Evolutionary conservation across 1,140 invertebrate genomes (phyloP), one percentile per base, ranked within the genome.

Genomic region (Orussus abietinus): DNA sequence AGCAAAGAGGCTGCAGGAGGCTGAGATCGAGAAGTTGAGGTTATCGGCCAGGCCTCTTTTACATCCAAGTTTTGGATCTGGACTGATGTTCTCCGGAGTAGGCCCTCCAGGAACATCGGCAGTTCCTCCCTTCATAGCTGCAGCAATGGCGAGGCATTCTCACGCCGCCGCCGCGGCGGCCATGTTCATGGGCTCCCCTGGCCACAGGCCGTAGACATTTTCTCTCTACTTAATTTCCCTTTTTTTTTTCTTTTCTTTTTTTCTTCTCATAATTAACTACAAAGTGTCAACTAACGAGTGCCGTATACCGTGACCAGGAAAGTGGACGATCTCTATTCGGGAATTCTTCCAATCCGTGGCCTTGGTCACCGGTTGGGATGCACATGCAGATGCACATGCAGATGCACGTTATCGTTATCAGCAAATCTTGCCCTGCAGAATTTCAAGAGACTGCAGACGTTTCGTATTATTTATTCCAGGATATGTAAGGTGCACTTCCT

Each of bases 1-100:
- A 76, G 90, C 91, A 61, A 96, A 96, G 74, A 79, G 93, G 35
- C 78, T 96, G 2, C 92, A 96, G 67, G 93, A 96, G 64, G 92
- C 92, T 26, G 93, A 96, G 78, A 83, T 93, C 55, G 90, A 92
- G 70, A 91, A 91, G 68, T 68, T 90, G 48, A 85, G 88, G 72
- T 83, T 90, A 80, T 86, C 87, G 22, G 80, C 81, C 28, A 57
- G 71, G 34, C 71, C 71, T 4, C 38, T 74, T 11, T 31, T 74
- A 29, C 69, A 74, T 44, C 71, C 71, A 12, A 74, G 71, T 45
- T 74, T 74, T 26, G 64, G 68, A 42, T 69, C 71, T 26, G 64
- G 71, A 12, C 53, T 74, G 10, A 72, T 72, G 69, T 74, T 74
- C 51, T 66, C 71, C 18, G 69, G 69, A 10, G 69, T 72, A 6